Evolutionary conservation across 2,113 vertebrate species (phyloP).

Genomic region (Pelodiscus sinensis): DNA sequence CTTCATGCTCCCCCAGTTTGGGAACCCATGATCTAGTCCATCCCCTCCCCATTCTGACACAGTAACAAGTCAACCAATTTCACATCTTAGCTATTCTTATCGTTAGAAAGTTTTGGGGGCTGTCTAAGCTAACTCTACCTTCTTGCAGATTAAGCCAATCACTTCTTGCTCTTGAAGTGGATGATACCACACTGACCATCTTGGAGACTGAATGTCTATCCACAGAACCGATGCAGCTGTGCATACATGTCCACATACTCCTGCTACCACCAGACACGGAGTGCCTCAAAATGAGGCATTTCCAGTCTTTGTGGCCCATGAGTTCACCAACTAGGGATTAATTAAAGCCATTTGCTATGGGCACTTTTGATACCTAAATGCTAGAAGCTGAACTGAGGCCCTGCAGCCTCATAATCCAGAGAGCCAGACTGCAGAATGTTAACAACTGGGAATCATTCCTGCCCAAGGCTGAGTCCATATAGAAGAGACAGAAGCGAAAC

Average conservation of each 20-base stretch:
- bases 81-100: neutral
- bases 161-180: neutral
- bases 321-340: neutral
- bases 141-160: neutral
- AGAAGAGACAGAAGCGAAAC: neutral
- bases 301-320: fast-evolving
- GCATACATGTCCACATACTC: fast-evolving
- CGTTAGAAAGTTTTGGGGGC: neutral
- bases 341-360: neutral
- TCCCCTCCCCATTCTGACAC: neutral
- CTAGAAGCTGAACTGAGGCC: neutral
- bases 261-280: neutral
- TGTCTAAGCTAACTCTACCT: neutral
- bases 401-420: neutral
- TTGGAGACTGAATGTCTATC: neutral
- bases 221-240: neutral
- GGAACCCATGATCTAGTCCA: neutral
- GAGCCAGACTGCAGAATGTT: neutral
- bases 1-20: too few relatives aligned
- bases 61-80: neutral
- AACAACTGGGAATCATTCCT: neutral
- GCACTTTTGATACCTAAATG: neutral
- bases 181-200: neutral
- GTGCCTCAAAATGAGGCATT: fast-evolving
- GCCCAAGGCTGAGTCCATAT: neutral